These are phyloP conservation scores for Diarsia dahlii DNA, from an alignment of 2,888 invertebrate genomes.

Conservation along the genomic window DNA sequence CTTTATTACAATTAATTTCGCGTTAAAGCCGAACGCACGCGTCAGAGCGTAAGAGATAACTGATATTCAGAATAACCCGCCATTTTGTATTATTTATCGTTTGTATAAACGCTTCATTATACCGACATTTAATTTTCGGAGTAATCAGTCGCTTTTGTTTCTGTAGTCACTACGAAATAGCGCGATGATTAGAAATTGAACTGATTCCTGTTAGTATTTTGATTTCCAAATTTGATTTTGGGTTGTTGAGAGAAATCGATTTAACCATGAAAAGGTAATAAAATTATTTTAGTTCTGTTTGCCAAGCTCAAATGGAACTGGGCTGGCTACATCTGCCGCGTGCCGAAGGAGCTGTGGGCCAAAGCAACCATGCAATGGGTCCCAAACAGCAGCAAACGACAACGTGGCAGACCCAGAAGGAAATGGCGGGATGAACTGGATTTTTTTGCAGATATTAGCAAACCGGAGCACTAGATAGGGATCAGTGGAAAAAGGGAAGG, in stretches of 20 bases:
- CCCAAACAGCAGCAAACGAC: too few relatives aligned
- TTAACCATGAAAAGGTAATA: too few relatives aligned
- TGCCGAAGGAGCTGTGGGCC: too few relatives aligned
- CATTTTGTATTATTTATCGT: conserved; percentile 61
- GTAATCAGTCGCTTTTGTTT: conserved; percentile 34
- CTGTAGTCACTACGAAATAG: conserved; percentile 6
- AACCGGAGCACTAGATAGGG: too few relatives aligned
- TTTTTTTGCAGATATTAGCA: too few relatives aligned
- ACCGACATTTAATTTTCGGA: conserved; percentile 36
- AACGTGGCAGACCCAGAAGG: too few relatives aligned
- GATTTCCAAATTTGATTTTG: background rate
- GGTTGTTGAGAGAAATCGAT: background rate
- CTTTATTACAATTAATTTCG: conserved; percentile 52
- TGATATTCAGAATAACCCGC: conserved; percentile 44
- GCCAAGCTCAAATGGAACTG: too few relatives aligned
- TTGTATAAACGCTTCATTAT: conserved; percentile 38
- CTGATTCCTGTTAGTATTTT: conserved; percentile 8
- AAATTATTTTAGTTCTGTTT: too few relatives aligned
- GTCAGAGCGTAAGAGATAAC: conserved; percentile 65
- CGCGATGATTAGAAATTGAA: conserved; percentile 10
- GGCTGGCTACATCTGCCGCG: too few relatives aligned
- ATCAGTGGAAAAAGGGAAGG: too few relatives aligned
- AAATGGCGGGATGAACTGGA: too few relatives aligned
- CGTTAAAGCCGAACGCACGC: conserved; percentile 49
- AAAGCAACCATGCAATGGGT: too few relatives aligned